These are phyloP conservation scores for Standfussiana lucernea DNA, from an alignment of 2,888 invertebrate species.

Conservation along the genomic window DNA sequence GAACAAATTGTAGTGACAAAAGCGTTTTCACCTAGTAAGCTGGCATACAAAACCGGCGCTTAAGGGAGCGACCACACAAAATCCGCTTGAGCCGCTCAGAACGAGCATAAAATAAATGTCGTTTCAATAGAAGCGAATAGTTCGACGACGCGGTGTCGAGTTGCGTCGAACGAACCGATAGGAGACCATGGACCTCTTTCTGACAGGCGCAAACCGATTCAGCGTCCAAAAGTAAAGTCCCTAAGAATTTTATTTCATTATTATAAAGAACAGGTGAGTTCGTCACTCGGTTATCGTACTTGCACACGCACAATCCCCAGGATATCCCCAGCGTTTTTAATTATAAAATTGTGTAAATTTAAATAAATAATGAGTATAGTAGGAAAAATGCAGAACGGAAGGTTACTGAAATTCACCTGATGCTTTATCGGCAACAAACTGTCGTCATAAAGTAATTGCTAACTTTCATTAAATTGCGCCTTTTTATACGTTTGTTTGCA, in stretches of 20 bases:
- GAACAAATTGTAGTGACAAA: background rate
- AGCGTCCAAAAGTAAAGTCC: background rate
- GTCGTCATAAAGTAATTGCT: conserved; percentile 1
- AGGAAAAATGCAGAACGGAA: background rate
- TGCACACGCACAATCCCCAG: background rate
- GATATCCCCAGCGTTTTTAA: background rate
- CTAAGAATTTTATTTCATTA: background rate
- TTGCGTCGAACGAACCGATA: background rate
- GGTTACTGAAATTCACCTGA: background rate
- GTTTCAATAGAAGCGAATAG: background rate
- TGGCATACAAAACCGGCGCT: background rate
- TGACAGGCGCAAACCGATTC: background rate
- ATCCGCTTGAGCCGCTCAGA: background rate
- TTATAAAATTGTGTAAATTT: background rate
- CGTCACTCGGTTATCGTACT: background rate
- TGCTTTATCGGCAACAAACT: conserved; percentile 11
- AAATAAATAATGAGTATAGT: background rate
- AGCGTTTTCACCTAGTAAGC: background rate
- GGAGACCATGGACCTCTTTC: no score
- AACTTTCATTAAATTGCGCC: conserved; percentile 31
- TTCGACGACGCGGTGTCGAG: background rate
- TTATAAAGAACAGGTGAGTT: background rate
- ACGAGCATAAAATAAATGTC: background rate
- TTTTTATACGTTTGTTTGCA: conserved; percentile 26
- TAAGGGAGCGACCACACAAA: background rate